Base-by-base conservation (phyloP, 2,113 vertebrate species). In the Campylorhamphus procurvoides region DNA sequence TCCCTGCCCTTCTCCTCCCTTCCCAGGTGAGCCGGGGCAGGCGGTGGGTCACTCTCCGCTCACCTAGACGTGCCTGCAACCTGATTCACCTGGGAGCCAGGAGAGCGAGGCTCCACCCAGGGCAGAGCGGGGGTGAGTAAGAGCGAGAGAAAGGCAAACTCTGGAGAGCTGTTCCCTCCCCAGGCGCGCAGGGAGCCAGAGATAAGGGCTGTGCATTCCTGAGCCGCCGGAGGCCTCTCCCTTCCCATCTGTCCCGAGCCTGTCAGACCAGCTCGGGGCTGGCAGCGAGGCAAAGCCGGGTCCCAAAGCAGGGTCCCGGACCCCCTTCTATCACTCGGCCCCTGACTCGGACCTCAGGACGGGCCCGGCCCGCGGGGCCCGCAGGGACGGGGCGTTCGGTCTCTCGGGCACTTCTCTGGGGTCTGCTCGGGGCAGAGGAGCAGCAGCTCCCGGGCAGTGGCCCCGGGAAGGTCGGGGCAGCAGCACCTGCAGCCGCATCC, bases 121-220 rank as follows among this genome's bases (percentile, higher is more conserved):
- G 93, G 89, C 81, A 84, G 90, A 84, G 87, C 55, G 47, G 87
- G 95, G 74, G 96, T 96, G 96, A 97, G 94, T 97, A 96, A 97
- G 74, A 96, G 93, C 8, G 79, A 93, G 94, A 92, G 95, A 94
- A 96, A 94, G 77, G 86, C 93, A 92, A 96, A 96, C 93, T 93
- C 93, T 0, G 93, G 94, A 95, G 87, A 94, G 90, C 80, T 93
- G 29, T 90, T 95, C 96, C 95, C 90, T 94, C 84, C 89, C 87
- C 72, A 60, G 94, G 94, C 93, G 91, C 50, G 93, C 89, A 93
- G 40, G 79, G 84, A 93, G 89, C 75, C 77, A 93, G 92, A 94
- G 96, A 97, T 96, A 97, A 96, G 97, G 89, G 77, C 93, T 72
- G 91, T 24, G 29, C 96, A 97, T 97, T 97, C 97, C 96, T 96